These are phyloP conservation scores for Vultur gryphus DNA, from an alignment of 2,797 vertebrate genomes.

Conservation along the genomic window DNA sequence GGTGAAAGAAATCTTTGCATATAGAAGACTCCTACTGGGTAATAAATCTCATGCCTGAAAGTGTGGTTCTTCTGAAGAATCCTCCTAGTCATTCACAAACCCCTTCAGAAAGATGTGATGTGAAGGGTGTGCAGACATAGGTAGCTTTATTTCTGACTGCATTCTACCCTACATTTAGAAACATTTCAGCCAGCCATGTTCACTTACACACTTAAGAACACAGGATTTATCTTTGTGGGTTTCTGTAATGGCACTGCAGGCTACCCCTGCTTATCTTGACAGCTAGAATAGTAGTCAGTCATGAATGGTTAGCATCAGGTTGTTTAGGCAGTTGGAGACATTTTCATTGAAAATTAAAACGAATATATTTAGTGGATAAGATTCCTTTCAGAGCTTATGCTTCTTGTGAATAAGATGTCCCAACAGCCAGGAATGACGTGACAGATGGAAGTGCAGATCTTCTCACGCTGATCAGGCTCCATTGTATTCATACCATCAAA, in stretches of 20 bases:
- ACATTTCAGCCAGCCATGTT: background rate
- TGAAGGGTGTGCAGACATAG: background rate
- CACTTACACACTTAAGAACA: background rate
- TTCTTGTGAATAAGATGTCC: background rate
- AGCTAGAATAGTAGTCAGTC: background rate
- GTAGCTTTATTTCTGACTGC: background rate
- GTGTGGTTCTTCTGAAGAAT: background rate
- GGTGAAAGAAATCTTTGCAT: background rate
- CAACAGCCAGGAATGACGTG: background rate
- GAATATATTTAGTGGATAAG: background rate
- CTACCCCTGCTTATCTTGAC: background rate
- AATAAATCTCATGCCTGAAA: background rate
- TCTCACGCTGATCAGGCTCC: background rate
- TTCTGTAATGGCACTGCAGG: background rate
- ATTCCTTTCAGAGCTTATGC: background rate
- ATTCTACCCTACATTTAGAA: background rate
- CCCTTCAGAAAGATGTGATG: background rate
- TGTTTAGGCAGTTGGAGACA: background rate
- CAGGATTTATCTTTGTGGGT: background rate
- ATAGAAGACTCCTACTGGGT: background rate
- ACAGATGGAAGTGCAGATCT: background rate
- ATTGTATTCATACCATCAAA: background rate
- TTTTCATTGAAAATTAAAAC: background rate
- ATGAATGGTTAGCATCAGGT: background rate
- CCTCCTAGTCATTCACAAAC: background rate